Evolutionary conservation across 2,888 invertebrate genomes (phyloP).

Genomic region (Hirtodrosophila alboralis): DNA sequence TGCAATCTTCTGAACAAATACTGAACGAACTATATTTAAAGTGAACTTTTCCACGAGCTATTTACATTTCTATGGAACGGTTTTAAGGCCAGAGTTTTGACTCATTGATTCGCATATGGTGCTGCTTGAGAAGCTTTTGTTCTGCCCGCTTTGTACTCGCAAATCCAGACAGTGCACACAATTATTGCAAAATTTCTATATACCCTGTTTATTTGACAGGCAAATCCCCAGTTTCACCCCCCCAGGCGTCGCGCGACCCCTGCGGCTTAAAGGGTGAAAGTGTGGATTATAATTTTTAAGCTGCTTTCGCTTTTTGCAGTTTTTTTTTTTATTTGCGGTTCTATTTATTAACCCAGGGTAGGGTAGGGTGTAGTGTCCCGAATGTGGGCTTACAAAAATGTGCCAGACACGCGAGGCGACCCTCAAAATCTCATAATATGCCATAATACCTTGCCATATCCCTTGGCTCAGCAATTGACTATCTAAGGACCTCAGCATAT

Average conservation of each 20-base stretch:
- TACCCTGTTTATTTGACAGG: constrained; percentile 26
- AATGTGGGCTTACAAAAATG: constrained; percentile 38
- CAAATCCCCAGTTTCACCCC: constrained; percentile 7
- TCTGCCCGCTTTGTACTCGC: constrained; percentile 32
- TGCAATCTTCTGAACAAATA: constrained; percentile 10
- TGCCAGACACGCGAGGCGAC: constrained; percentile 71
- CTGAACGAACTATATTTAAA: constrained; percentile 9
- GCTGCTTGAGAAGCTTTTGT: constrained; percentile 61
- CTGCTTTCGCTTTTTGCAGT: constrained; percentile 68
- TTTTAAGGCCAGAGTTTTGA: constrained; percentile 26
- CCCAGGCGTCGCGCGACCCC: constrained; percentile 18
- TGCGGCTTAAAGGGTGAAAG: constrained; percentile 72
- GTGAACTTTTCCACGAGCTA: constrained; percentile 22
- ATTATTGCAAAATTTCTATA: constrained; percentile 38
- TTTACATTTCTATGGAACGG: constrained; percentile 31
- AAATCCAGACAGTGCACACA: constrained; percentile 8
- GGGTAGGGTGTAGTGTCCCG: constrained; percentile 21
- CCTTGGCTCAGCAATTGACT: constrained; percentile 38
- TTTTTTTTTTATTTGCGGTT: constrained; percentile 70
- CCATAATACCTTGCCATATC: constrained; percentile 49
- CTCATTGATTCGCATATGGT: constrained; percentile 59
- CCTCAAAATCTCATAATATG: constrained; percentile 58
- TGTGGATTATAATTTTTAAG: constrained; percentile 78
- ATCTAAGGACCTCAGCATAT: constrained; percentile 31
- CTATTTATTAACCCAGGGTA: too few species aligned